phyloP scores from a whole-genome alignment of 2,113 vertebrate species.

The Megaceryle torquata region DNA sequence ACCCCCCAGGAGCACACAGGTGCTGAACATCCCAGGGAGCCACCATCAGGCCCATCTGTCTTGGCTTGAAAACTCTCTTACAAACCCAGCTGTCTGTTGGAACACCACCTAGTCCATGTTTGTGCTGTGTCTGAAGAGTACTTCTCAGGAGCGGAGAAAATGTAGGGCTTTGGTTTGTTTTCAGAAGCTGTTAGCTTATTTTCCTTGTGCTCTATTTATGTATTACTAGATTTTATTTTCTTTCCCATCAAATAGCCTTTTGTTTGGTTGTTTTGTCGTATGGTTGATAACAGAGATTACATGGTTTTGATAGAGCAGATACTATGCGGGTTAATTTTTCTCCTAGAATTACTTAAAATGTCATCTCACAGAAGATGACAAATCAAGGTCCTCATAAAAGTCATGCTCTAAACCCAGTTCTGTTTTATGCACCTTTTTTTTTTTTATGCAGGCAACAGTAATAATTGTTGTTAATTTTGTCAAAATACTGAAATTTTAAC shows the following conservation, averaged over 20 bases:
- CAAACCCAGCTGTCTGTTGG: background rate
- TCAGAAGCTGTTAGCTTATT: background rate
- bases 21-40: accelerated
- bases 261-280: background rate
- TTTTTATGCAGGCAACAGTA: no score
- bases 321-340: background rate
- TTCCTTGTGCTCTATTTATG: background rate
- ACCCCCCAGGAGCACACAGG: background rate
- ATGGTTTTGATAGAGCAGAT: background rate
- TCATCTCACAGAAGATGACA: background rate
- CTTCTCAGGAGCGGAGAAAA: background rate
- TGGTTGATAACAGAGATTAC: background rate
- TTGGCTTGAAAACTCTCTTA: background rate
- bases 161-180: background rate
- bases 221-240: background rate
- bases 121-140: background rate
- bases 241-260: background rate
- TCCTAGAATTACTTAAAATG: background rate
- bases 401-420: background rate
- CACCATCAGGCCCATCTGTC: accelerated
- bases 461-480: background rate
- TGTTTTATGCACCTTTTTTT: background rate
- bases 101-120: background rate
- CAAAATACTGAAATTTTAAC: background rate
- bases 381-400: background rate